Evolutionary conservation across 2,113 vertebrate species (phyloP), one percentile per base, ranked within the genome.

Genomic region (Cephalophus harveyi): DNA sequence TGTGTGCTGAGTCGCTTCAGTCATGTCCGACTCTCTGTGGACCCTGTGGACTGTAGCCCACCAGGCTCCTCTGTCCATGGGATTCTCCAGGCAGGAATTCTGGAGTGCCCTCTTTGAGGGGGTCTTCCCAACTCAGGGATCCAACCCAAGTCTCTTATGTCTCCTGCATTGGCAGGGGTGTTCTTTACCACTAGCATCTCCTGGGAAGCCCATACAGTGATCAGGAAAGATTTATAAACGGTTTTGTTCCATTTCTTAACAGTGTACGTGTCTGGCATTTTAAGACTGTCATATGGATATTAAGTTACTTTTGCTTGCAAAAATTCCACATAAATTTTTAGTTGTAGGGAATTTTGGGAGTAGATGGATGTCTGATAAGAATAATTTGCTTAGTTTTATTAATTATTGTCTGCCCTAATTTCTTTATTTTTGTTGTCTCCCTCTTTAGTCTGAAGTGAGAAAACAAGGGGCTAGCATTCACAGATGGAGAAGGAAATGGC

Each of bases 11-110:
- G 6, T 15, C 3, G 3, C 71, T 27, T 40, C 23, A 27, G 40
- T 43, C 0, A 0, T 15, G 36, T 76, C 71, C 9, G 10, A 23
- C 33, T 19, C 71, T 76, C 6, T 7, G 23, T 1, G 3, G 40
- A 7, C 40, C 71, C 71, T 0, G 1, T 27, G 71, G 40, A 27
- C 71, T 40, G 21, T 40, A 40, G 67, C 67, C n/a, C 5, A 23
- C 10, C 5, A 25, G 21, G 19, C 21, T 23, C 67, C 36, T 25
- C 36, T 40, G n/a, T 74, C 19, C 5, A 2, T 74, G 67, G 67
- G 67, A 6, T 6, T 23, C 67, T 74, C 67, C 10, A 25, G n/a
- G 67, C 67, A 40, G 12, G 67, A 13, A 6, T 74, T 12, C 36
- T 74, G 67, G 67, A 25, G 36, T 6, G 67, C 67, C 67, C 19